These are phyloP conservation scores for Phyllostomus discolor DNA, from an alignment of 2,113 vertebrate genomes.

Conservation along the genomic window DNA sequence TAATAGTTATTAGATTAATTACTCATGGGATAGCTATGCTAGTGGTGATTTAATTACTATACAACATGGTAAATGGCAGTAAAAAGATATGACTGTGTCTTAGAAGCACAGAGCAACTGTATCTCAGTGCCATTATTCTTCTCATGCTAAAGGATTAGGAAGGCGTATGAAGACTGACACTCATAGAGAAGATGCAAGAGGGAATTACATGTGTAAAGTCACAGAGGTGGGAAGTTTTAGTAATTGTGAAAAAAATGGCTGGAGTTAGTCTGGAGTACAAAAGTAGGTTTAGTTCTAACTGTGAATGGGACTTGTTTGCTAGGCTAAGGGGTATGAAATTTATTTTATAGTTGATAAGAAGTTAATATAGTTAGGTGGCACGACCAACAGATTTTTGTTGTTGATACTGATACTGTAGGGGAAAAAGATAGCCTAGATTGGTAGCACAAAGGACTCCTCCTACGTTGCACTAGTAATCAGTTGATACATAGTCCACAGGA, in stretches of 20 bases:
- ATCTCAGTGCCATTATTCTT: background rate
- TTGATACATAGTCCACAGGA: background rate
- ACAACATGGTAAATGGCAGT: background rate
- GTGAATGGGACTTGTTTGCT: background rate
- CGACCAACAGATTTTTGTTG: background rate
- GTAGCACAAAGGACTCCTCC: background rate
- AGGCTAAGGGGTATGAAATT: background rate
- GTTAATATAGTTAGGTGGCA: background rate
- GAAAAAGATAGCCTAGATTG: background rate
- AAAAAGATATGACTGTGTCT: background rate
- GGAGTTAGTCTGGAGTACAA: background rate
- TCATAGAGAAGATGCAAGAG: background rate
- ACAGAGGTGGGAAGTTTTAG: background rate
- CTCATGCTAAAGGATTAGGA: background rate
- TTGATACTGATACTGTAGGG: background rate
- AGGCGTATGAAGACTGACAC: background rate
- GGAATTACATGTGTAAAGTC: background rate
- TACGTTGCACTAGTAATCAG: background rate
- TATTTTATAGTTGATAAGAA: background rate
- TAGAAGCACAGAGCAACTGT: background rate
- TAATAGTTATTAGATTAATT: background rate
- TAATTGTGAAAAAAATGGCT: background rate
- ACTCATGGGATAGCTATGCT: background rate
- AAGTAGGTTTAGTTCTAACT: background rate
- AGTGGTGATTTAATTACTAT: background rate